These are phyloP conservation scores for Uloborus diversus DNA, from an alignment of 1,140 invertebrate species.

Conservation along the genomic window DNA sequence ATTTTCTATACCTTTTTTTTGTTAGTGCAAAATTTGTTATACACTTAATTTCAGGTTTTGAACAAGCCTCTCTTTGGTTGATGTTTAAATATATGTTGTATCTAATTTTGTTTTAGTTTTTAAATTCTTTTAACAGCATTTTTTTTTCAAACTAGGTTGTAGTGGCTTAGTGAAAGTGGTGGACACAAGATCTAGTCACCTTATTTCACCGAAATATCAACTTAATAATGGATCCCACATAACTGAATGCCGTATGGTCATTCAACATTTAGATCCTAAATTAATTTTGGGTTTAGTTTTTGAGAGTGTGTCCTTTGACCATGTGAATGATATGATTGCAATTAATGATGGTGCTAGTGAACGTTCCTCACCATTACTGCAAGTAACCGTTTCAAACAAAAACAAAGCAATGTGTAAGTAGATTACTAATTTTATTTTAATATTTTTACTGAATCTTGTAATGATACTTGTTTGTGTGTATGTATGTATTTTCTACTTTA, in stretches of 20 bases:
- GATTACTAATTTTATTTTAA: no score
- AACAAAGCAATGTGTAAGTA: conserved; percentile 13
- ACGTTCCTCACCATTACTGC: conserved; percentile 18
- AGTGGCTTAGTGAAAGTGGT: no score
- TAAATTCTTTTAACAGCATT: background rate
- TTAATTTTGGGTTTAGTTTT: background rate
- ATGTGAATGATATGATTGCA: conserved; percentile 17
- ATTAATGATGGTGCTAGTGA: conserved; percentile 20
- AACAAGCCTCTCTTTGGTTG: no score
- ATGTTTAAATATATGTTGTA: background rate
- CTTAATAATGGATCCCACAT: conserved; percentile 14
- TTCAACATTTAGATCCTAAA: background rate
- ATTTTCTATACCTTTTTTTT: no score
- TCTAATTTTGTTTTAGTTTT: background rate
- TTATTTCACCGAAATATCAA: no score
- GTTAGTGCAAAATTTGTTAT: no score
- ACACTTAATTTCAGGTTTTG: no score
- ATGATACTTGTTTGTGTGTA: no score
- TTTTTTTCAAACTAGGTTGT: conserved; percentile 3
- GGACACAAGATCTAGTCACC: no score
- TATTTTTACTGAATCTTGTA: no score
- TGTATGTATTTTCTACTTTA: no score
- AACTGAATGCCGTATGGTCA: conserved; percentile 4
- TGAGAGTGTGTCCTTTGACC: background rate
- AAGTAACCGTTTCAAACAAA: conserved; percentile 13